Percentiles rank a stretch among this genome's conserved stretches.
Evolutionary conservation across 2,113 vertebrate species (phyloP).

Genomic region (Atherinomorus stipes): DNA sequence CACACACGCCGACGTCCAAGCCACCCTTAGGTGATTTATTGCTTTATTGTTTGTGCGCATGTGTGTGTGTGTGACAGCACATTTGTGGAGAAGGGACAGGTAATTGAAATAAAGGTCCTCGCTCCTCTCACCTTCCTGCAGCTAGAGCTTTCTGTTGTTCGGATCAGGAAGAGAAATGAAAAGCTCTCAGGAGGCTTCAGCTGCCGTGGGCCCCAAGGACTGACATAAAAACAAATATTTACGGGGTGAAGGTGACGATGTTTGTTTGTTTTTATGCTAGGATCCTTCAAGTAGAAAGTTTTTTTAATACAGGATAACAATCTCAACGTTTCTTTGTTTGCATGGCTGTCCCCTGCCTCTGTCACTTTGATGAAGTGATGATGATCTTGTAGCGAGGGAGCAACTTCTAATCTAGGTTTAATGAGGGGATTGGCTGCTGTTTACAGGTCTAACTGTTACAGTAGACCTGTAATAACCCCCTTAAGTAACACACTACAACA

Average conservation of each 20-base stretch:
- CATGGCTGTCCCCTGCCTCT: no score
- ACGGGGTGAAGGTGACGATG: background rate
- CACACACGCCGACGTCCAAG: background rate
- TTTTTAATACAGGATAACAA: no score
- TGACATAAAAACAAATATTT: background rate
- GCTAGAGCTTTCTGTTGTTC: constrained; percentile 21
- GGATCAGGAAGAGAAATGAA: constrained; percentile 9
- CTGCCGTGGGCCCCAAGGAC: background rate
- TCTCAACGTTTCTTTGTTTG: no score
- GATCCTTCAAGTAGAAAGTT: no score
- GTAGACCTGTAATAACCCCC: no score
- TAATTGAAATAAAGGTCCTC: constrained; percentile 55
- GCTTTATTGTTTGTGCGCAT: constrained; percentile 12
- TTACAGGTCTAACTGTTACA: no score
- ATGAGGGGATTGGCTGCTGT: no score
- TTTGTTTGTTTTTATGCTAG: background rate
- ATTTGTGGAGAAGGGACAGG: constrained; percentile 37
- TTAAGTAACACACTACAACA: no score
- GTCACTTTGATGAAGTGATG: no score
- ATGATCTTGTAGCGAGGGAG: no score
- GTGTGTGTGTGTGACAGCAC: constrained; percentile 17
- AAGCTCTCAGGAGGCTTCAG: background rate
- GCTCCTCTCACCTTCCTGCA: constrained; percentile 25
- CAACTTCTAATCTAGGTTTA: no score
- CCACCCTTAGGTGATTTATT: constrained; percentile 37